phyloP scores from a whole-genome alignment of 2,888 invertebrate species.

The Malachius bipustulatus region DNA sequence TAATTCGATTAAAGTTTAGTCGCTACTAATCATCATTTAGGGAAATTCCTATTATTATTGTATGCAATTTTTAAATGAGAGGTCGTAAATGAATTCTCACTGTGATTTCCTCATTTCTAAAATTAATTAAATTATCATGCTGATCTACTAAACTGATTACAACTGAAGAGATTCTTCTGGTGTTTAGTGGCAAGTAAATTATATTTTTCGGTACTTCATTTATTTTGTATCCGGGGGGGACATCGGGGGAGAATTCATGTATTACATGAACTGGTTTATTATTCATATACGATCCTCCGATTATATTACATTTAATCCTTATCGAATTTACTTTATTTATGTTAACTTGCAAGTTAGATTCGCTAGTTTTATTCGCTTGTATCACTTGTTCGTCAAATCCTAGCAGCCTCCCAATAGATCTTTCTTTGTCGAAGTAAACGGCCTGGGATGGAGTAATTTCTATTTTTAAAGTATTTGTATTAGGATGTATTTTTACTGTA shows the following conservation, averaged over 20 bases:
- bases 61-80: too few relatives aligned
- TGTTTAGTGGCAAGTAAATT: conserved; percentile 26
- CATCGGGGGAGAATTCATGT: conserved; percentile 27
- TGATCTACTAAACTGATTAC: conserved; percentile 24
- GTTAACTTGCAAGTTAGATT: conserved; percentile 24
- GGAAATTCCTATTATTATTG: too few relatives aligned
- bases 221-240: conserved; percentile 29
- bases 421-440: too few relatives aligned
- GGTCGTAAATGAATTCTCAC: too few relatives aligned
- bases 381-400: too few relatives aligned
- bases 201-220: conserved; percentile 26
- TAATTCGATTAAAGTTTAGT: too few relatives aligned
- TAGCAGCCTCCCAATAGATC: too few relatives aligned
- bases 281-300: conserved; percentile 22
- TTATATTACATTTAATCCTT: conserved; percentile 22
- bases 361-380: too few relatives aligned
- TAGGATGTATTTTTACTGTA: too few relatives aligned
- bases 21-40: too few relatives aligned
- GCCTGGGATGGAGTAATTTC: too few relatives aligned
- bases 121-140: conserved; percentile 19
- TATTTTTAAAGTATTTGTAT: too few relatives aligned
- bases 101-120: conserved; percentile 19
- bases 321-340: conserved; percentile 23
- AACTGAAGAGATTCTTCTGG: conserved; percentile 19
- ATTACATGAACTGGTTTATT: conserved; percentile 25